These are phyloP conservation scores for Dicyrtoma fusca DNA, from an alignment of 2,888 invertebrate species.

Conservation along the genomic window DNA sequence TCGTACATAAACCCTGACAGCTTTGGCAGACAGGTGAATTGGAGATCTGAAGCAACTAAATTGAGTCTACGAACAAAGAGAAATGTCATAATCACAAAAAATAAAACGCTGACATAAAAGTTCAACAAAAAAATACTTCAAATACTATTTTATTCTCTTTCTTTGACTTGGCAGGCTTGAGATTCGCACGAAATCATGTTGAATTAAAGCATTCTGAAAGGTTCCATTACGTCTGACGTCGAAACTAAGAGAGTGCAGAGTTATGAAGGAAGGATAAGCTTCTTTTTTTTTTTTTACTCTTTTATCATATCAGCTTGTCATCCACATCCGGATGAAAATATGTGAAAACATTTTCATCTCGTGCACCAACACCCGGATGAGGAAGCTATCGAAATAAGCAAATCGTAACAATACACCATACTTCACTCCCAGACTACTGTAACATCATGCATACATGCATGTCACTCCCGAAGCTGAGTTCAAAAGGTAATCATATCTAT, in stretches of 20 bases:
- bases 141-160: too few species aligned
- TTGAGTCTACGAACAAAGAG: too few species aligned
- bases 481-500: background rate
- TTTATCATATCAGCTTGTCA: slow-evolving; percentile 9
- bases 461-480: background rate
- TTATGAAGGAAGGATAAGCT: background rate
- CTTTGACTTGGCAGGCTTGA: too few species aligned
- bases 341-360: slow-evolving; percentile 26
- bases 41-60: too few species aligned
- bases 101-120: too few species aligned
- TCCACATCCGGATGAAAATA: slow-evolving; percentile 12
- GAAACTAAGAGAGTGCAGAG: background rate
- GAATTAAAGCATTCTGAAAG: slow-evolving; percentile 5
- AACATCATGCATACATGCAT: background rate
- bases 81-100: too few species aligned
- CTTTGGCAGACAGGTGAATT: too few species aligned
- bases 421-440: background rate
- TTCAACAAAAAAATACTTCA: too few species aligned
- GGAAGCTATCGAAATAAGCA: background rate
- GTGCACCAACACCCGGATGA: background rate
- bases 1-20: too few species aligned
- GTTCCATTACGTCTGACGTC: too few species aligned
- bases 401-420: background rate
- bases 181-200: background rate
- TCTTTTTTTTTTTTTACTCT: background rate